Conservation (phyloP, 2,888 invertebrate genomes). For the Megalurothrips usitatus region DNA sequence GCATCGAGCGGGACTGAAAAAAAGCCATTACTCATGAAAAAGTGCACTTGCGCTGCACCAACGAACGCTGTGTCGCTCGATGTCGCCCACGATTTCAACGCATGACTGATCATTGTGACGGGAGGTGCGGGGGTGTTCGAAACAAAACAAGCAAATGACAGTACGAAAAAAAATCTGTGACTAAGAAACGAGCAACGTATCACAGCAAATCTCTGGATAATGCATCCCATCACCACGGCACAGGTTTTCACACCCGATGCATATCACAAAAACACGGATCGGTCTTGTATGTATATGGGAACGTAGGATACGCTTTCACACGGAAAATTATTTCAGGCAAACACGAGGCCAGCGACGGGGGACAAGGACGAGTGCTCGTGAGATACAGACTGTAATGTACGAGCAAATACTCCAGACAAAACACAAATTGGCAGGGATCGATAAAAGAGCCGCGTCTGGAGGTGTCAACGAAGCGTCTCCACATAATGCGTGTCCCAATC, state of each 20-base stretch:
- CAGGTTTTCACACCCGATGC: background rate
- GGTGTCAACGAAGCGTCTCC: background rate
- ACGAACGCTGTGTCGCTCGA: background rate
- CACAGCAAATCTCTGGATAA: background rate
- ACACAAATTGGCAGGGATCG: background rate
- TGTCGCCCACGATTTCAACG: background rate
- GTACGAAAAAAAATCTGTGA: background rate
- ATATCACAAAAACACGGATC: background rate
- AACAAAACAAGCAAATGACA: background rate
- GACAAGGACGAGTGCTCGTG: background rate
- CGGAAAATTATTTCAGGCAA: background rate
- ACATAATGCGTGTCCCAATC: background rate
- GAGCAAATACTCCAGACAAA: background rate
- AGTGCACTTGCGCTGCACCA: background rate
- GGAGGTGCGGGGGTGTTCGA: background rate
- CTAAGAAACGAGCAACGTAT: background rate
- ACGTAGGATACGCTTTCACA: background rate
- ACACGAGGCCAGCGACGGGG: background rate
- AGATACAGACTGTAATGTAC: background rate
- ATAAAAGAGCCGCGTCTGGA: too few species aligned
- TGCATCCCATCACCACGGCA: background rate
- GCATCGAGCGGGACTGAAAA: background rate
- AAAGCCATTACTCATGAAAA: background rate
- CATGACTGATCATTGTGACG: background rate
- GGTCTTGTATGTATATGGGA: background rate